These are phyloP conservation scores for Poeciliopsis turneri DNA, from an alignment of 2,797 vertebrate genomes.

Conservation along the genomic window DNA sequence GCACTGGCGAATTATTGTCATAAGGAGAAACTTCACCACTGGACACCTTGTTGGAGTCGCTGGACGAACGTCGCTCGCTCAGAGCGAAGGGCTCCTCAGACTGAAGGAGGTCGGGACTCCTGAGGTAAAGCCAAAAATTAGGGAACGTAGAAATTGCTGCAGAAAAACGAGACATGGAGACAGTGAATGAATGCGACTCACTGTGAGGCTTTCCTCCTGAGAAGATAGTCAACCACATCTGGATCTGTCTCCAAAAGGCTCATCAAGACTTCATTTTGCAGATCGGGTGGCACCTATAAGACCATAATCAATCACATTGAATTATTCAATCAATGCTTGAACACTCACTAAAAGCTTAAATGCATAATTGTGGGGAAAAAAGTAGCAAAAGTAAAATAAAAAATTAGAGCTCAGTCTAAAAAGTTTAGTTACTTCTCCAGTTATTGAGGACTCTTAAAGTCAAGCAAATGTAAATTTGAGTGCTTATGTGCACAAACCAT, in stretches of 20 bases:
- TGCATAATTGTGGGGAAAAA: constrained; percentile 10
- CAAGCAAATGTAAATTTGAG: neutral
- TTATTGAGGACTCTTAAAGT: constrained; percentile 28
- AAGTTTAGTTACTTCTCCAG: neutral
- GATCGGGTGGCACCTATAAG: constrained; percentile 89
- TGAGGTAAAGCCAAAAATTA: constrained; percentile 53
- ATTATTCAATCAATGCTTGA: neutral
- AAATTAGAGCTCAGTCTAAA: constrained; percentile 8
- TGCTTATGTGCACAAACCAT: constrained; percentile 82
- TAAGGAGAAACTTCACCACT: constrained; percentile 97
- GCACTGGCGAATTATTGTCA: constrained; percentile 95
- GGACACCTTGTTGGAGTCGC: constrained; percentile 94
- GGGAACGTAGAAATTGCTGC: neutral
- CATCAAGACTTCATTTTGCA: constrained; percentile 95
- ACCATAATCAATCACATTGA: constrained; percentile 3
- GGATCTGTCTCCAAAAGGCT: constrained; percentile 93
- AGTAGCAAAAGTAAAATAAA: constrained; percentile 23
- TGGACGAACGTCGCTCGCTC: constrained; percentile 90
- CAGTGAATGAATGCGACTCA: constrained; percentile 58
- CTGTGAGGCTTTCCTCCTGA: constrained; percentile 94
- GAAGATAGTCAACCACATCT: constrained; percentile 94
- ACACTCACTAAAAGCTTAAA: constrained; percentile 26
- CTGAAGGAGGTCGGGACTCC: constrained; percentile 87
- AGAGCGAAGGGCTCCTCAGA: constrained; percentile 84
- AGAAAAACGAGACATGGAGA: neutral